phyloP scores from a whole-genome alignment of 2,888 invertebrate species.

The Athalia cordata region DNA sequence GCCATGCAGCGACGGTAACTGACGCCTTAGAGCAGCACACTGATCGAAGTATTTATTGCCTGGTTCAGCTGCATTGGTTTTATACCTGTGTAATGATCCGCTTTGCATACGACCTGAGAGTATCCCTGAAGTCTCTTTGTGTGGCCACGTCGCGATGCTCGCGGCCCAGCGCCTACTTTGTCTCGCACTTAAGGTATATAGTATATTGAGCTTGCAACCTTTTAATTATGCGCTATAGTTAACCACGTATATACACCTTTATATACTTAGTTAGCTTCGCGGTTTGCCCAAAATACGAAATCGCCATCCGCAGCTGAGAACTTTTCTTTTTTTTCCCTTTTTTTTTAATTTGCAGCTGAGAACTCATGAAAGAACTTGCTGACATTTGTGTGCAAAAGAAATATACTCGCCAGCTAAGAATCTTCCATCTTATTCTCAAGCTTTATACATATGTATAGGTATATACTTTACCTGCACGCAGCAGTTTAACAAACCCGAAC shows the following conservation, averaged over 20 bases:
- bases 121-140: constrained; percentile 47
- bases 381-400: too few relatives aligned
- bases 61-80: constrained; percentile 55
- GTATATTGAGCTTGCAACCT: not conserved
- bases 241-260: not conserved
- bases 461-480: not conserved
- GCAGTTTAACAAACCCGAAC: not conserved
- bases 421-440: too few relatives aligned
- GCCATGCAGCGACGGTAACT: constrained; percentile 65
- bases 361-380: too few relatives aligned
- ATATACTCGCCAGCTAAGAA: too few relatives aligned
- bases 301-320: too few relatives aligned
- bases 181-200: not conserved
- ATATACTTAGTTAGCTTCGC: too few relatives aligned
- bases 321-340: too few relatives aligned
- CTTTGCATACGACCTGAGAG: constrained; percentile 62
- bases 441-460: too few relatives aligned
- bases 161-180: constrained; percentile 16
- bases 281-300: too few relatives aligned
- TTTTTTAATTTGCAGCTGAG: too few relatives aligned
- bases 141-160: constrained; percentile 47
- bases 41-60: constrained; percentile 73
- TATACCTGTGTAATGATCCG: constrained; percentile 68
- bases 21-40: constrained; percentile 70
- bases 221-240: constrained; percentile 28